phyloP scores from a whole-genome alignment of 2,113 vertebrate genomes.

The Scopus umbretta region DNA sequence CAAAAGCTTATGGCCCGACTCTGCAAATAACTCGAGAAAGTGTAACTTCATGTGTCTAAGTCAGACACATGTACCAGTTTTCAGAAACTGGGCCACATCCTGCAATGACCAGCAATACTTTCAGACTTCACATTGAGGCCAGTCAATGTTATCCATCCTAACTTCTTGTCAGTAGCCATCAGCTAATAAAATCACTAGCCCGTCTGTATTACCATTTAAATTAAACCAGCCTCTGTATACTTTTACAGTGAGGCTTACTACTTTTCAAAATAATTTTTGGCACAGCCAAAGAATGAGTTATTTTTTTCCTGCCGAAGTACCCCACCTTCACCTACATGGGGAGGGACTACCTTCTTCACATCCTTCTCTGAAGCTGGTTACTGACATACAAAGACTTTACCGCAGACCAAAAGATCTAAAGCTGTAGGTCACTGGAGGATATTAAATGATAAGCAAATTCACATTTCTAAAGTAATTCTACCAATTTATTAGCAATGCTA shows the following conservation, averaged over 20 bases:
- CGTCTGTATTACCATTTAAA: constrained; percentile 20
- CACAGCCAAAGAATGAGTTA: not conserved
- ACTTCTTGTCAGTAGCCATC: not conserved
- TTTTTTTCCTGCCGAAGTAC: not conserved
- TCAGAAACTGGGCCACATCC: not conserved
- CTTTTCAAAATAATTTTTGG: not conserved
- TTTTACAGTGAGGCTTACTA: not conserved
- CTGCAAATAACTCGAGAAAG: not conserved
- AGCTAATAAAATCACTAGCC: constrained; percentile 50
- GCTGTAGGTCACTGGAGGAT: constrained; percentile 42
- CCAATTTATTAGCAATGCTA: constrained; percentile 57
- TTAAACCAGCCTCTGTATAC: not conserved
- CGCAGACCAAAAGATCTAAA: constrained; percentile 48
- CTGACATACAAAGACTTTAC: constrained; percentile 6
- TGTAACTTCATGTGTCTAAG: not conserved
- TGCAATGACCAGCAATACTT: not conserved
- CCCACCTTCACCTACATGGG: not conserved
- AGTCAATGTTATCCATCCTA: not conserved
- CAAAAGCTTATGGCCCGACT: not conserved
- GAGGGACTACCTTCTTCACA: not conserved
- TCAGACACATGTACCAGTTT: not conserved
- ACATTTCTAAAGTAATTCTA: constrained; percentile 61
- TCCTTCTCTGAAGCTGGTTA: constrained; percentile 29
- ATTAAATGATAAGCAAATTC: constrained; percentile 68
- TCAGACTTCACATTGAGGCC: not conserved